phyloP scores from a whole-genome alignment of 2,888 invertebrate genomes.

The Altica lythri region DNA sequence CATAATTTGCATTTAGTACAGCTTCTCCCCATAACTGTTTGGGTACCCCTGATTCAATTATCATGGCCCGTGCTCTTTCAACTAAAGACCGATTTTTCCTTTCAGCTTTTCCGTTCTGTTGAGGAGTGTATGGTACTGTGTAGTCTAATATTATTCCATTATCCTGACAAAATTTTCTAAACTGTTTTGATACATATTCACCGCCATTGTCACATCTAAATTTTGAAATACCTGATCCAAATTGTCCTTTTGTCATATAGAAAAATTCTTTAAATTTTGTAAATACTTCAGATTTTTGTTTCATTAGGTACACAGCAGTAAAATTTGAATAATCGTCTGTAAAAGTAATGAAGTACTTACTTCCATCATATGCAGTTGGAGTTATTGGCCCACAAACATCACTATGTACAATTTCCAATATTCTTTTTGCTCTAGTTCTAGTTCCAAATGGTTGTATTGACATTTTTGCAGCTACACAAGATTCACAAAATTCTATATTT shows the following conservation, averaged over 20 bases:
- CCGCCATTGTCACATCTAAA: slow-evolving; percentile 9
- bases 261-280: slow-evolving; percentile 11
- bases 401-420: slow-evolving; percentile 31
- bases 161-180: slow-evolving; percentile 3
- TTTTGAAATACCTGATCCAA: slow-evolving; percentile 1
- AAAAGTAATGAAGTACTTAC: not conserved
- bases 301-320: slow-evolving; percentile 12
- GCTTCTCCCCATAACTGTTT: slow-evolving; percentile 7
- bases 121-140: too few relatives aligned
- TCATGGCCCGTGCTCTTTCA: slow-evolving; percentile 8
- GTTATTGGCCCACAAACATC: too few relatives aligned
- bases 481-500: slow-evolving; percentile 30
- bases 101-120: slow-evolving; percentile 19
- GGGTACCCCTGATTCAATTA: slow-evolving; percentile 1
- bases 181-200: slow-evolving; percentile 6
- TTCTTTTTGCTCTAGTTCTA: slow-evolving; percentile 23
- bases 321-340: slow-evolving; percentile 23
- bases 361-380: not conserved
- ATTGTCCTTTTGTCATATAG: not conserved
- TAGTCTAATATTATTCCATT: slow-evolving; percentile 18
- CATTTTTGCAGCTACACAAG: slow-evolving; percentile 32
- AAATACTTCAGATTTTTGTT: slow-evolving; percentile 17
- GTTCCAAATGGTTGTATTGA: slow-evolving; percentile 23
- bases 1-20: not conserved
- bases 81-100: slow-evolving; percentile 6